Percentiles rank a stretch among this genome's conserved stretches.
phyloP scores from a whole-genome alignment of 2,888 invertebrate species.

The Conomelus anceps region DNA sequence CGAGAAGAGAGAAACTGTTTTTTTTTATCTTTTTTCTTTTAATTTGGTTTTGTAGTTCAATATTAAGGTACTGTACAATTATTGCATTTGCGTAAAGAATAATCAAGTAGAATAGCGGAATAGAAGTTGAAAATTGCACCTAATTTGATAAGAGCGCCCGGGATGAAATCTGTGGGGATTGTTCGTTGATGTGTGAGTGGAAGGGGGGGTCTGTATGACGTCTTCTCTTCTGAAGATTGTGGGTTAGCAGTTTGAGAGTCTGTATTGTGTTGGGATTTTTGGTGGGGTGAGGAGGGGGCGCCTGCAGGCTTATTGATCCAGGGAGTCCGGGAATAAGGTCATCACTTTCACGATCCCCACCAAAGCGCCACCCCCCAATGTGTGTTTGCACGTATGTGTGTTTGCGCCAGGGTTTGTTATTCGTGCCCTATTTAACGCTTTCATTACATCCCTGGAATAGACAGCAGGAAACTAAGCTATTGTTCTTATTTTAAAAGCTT shows the following conservation, averaged over 20 bases:
- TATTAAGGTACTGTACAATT: not conserved
- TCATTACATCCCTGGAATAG: not conserved
- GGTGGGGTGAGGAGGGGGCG: not conserved
- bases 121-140: not conserved
- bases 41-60: not conserved
- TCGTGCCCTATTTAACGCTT: not conserved
- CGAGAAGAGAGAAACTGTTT: not conserved
- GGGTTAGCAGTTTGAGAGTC: not conserved
- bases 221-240: not conserved
- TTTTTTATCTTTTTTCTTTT: not conserved
- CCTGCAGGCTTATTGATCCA: slow-evolving; percentile 12
- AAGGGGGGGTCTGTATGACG: not conserved
- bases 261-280: not conserved
- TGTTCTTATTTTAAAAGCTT: not conserved
- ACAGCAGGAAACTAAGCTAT: not conserved
- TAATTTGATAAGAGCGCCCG: not conserved
- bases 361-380: not conserved
- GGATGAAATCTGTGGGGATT: not conserved
- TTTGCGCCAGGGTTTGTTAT: not conserved
- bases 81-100: too few relatives aligned
- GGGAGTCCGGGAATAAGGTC: slow-evolving; percentile 4
- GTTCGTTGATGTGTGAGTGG: too few relatives aligned
- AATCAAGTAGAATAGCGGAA: not conserved
- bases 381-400: not conserved
- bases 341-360: not conserved